Evolutionary conservation across 2,113 vertebrate genomes (phyloP), one percentile per base, ranked within the genome.

Genomic region (Steatornis caripensis): DNA sequence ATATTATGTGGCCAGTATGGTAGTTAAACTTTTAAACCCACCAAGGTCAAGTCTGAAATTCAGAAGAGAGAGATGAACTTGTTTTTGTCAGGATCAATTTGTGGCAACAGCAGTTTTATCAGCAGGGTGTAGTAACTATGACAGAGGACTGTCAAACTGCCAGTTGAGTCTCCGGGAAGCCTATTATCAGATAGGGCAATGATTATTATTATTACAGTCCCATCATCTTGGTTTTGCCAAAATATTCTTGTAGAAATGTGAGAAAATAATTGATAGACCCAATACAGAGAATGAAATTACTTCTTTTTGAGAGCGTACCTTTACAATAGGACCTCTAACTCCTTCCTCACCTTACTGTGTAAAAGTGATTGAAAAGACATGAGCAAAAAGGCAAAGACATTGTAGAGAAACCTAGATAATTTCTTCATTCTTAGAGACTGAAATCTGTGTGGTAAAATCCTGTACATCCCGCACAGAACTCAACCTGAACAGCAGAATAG

Each of bases 41-140:
- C 20, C 82, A 94, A 97, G 87, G 92, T 95, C 92, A 95, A 93
- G 78, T 74, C 87, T 94, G 83, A 96, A 96, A 94, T 82, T 95
- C 48, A 84, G 86, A 93, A 94, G 18, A 95, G 18, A 95, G 37
- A 68, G 36, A 70, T 51, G 51, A 83, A 88, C 39, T 90, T 89
- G 51, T 19, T 97, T 96, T 95, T 93, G 32, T 85, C 76, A 69
- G 39, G 85, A 87, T 78, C 87, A 62, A 90, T 97, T 95, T 95
- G 84, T 61, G 37, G 83, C 70, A 96, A 76, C 80, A 95, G 89
- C 93, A 96, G 72, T 88, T 89, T 80, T 96, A 95, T 90, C 96
- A 96, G 93, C 80, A 58, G 94, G 93, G 70, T 95, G 77, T 95
- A 94, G 62, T 61, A 87, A 83, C 78, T 93, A 76, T 2, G 5